These are phyloP conservation scores for Eristalinus sepulchralis DNA, from an alignment of 2,888 invertebrate genomes.

Conservation along the genomic window DNA sequence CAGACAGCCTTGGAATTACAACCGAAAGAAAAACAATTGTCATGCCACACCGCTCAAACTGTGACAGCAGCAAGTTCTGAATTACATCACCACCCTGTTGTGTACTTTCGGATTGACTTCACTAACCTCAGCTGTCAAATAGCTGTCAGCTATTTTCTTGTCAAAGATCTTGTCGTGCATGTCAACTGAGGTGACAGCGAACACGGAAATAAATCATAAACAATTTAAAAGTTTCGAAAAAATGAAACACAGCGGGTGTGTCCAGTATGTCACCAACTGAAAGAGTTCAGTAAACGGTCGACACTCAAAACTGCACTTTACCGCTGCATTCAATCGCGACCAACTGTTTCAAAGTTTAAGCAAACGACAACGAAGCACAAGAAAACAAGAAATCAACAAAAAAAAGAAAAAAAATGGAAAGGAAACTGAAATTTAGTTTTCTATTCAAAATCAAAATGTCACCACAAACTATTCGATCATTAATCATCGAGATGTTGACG, in stretches of 20 bases:
- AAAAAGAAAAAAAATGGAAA: not conserved
- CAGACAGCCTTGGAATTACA: not conserved
- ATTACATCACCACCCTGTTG: not conserved
- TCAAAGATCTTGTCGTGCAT: not conserved
- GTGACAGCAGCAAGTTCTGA: not conserved
- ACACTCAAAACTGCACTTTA: not conserved
- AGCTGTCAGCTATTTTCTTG: not conserved
- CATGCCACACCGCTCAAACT: not conserved
- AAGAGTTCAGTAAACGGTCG: not conserved
- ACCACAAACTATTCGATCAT: constrained; percentile 20
- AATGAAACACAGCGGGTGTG: not conserved
- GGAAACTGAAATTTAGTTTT: constrained; percentile 1
- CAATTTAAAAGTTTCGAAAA: not conserved
- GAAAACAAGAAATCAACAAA: not conserved
- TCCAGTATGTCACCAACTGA: not conserved
- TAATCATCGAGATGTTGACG: constrained; percentile 43
- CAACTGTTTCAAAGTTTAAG: not conserved
- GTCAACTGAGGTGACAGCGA: not conserved
- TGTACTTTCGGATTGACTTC: not conserved
- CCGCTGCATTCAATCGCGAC: not conserved
- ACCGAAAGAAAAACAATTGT: not conserved
- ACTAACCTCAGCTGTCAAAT: not conserved
- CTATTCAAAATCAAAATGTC: constrained; percentile 18
- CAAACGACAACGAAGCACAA: not conserved
- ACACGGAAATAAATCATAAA: not conserved